These are phyloP conservation scores for Mohoua ochrocephala DNA, from an alignment of 2,113 vertebrate species.

Conservation along the genomic window DNA sequence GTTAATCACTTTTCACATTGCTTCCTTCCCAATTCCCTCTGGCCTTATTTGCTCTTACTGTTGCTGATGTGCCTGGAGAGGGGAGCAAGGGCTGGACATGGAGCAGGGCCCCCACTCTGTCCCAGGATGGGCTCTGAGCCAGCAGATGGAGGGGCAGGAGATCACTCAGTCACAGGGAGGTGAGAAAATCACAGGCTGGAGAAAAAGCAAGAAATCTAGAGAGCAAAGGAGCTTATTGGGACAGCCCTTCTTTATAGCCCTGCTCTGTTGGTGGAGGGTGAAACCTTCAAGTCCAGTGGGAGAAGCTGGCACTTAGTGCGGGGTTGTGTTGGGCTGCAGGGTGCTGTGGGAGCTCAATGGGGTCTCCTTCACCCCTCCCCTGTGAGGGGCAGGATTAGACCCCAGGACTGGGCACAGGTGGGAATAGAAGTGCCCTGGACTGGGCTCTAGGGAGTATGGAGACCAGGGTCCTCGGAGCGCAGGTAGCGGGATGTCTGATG, in stretches of 20 bases:
- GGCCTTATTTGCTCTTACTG: not conserved
- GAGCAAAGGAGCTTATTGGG: not conserved
- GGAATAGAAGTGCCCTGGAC: not conserved
- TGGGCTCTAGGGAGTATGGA: not conserved
- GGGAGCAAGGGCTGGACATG: not conserved
- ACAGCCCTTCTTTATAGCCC: not conserved
- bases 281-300: not conserved
- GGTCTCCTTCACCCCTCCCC: not conserved
- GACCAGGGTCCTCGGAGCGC: fast-evolving
- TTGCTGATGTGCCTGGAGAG: not conserved
- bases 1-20: slow-evolving; percentile 55
- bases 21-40: slow-evolving; percentile 11
- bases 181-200: not conserved
- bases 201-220: not conserved
- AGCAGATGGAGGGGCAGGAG: not conserved
- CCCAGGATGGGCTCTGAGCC: not conserved
- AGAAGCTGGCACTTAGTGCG: not conserved
- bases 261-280: not conserved
- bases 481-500: not conserved
- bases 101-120: not conserved
- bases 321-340: not conserved
- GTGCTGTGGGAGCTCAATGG: not conserved
- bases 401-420: not conserved
- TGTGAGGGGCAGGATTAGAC: not conserved
- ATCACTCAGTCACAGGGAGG: not conserved